Conservation (phyloP, 2,113 vertebrate genomes). For the Plestiodon gilberti region DNA sequence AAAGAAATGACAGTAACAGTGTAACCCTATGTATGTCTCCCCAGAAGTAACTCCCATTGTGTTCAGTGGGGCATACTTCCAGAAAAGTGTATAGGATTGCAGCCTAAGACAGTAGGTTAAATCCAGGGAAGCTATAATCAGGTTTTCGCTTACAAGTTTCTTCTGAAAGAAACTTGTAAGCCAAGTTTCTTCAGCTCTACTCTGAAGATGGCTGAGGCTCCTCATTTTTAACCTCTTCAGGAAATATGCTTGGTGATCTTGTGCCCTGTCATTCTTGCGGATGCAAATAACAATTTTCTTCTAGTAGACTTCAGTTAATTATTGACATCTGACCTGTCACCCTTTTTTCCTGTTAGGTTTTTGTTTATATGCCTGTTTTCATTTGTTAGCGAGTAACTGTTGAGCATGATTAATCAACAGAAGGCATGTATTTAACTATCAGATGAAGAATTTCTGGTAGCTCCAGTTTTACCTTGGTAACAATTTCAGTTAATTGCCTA, state of each 20-base stretch:
- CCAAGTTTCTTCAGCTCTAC: background rate
- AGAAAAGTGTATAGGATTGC: no score
- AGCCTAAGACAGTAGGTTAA: background rate
- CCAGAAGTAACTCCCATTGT: no score
- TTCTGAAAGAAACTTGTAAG: no score
- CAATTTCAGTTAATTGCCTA: background rate
- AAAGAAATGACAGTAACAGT: conserved; percentile 11
- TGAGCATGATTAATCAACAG: background rate
- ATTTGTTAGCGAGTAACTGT: background rate
- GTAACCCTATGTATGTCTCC: no score
- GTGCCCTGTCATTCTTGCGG: background rate
- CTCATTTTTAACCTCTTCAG: background rate
- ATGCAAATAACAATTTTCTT: conserved; percentile 13
- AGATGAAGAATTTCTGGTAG: background rate
- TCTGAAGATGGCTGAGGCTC: background rate
- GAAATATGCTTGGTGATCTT: conserved; percentile 2
- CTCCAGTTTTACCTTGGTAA: background rate
- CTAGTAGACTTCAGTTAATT: conserved; percentile 22
- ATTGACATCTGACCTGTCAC: background rate
- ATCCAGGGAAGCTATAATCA: background rate
- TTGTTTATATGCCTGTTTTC: conserved; percentile 4
- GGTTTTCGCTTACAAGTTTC: rapidly evolving
- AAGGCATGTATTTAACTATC: background rate
- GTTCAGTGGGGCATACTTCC: no score
- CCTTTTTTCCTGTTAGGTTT: background rate